Base-by-base conservation (phyloP, 2,113 vertebrate genomes). In the Mesitornis unicolor region DNA sequence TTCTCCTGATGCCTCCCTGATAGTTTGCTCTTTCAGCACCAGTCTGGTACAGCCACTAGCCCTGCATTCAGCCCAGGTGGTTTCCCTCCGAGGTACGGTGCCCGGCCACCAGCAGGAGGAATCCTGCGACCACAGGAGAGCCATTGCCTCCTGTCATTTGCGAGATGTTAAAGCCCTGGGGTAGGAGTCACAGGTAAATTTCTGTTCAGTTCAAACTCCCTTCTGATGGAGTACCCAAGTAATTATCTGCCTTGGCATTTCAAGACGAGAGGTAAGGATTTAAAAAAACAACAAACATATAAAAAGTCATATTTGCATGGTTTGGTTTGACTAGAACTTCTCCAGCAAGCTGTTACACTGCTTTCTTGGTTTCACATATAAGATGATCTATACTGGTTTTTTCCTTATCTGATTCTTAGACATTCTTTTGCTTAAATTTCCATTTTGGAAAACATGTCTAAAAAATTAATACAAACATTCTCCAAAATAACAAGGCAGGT, bases 1-100 rank as follows among this genome's bases (percentile, higher is more conserved):
- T 69, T 47, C 14, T 73, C 12, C n/a, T 60, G 35, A 43, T 24
- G 17, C 15, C 20, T 84, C 16, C 24, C 38, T 16, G 36, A 4
- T 38, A 48, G 16, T 5, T 43, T 50, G 19, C 16, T 61, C 18
- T 82, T 19, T 31, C 16, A 7, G 12, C 21, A 11, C 6, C 20
- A 10, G 2, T 2, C 16, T 31, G 50, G 11, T 21, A 17, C 17
- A 18, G 20, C 2, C 53, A 6, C 38, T 42, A 29, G 70, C 35
- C 1, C 54, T 35, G 36, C 1, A 1, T 43, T 54, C 18, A 6
- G 0, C 11, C 17, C 15, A 4, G 22, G 16, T 33, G 31, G 22
- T 22, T 40, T 40, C 24, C 10, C 48, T 48, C 31, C 35, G 9
- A 20, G 20, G 17, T 28, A 48, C 1, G 2, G 20, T 47, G 60